These are phyloP conservation scores for Sphyrna mokarran DNA, from an alignment of 2,113 vertebrate species.

Conservation along the genomic window DNA sequence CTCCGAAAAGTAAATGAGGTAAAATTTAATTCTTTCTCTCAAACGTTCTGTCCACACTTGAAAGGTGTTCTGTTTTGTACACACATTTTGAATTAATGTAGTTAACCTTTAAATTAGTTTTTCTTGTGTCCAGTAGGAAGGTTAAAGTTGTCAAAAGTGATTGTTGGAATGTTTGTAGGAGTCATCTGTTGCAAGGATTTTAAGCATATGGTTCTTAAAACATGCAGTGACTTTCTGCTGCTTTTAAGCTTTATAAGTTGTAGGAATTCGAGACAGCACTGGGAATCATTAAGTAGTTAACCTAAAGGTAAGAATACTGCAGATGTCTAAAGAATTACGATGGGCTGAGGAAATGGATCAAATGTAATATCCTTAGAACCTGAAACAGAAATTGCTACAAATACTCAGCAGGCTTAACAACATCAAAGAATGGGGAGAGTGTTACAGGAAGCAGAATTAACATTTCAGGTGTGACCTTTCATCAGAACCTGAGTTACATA, in stretches of 20 bases:
- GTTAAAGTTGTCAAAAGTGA: neutral
- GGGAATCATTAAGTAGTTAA: neutral
- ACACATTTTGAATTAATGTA: neutral
- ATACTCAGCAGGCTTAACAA: too few species aligned
- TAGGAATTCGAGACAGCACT: neutral
- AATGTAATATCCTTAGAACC: neutral
- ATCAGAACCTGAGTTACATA: neutral
- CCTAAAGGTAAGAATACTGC: neutral
- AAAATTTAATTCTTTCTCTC: slow-evolving; percentile 38
- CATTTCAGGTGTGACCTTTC: too few species aligned
- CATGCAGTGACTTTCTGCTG: neutral
- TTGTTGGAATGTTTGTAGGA: neutral
- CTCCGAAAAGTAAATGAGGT: slow-evolving; percentile 76
- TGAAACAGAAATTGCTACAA: too few species aligned
- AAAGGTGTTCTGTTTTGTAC: neutral
- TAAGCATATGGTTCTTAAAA: neutral
- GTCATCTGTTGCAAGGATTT: neutral
- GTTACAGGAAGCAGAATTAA: too few species aligned
- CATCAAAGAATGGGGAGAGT: too few species aligned
- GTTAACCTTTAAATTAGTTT: neutral
- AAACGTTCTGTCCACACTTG: neutral
- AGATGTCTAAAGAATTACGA: neutral
- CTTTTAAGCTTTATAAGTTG: neutral
- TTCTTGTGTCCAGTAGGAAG: neutral
- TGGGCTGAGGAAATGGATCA: neutral